Evolutionary conservation across 1,140 invertebrate genomes (phyloP), one percentile per base, ranked within the genome.

Genomic region (Drosophila navojoa): DNA sequence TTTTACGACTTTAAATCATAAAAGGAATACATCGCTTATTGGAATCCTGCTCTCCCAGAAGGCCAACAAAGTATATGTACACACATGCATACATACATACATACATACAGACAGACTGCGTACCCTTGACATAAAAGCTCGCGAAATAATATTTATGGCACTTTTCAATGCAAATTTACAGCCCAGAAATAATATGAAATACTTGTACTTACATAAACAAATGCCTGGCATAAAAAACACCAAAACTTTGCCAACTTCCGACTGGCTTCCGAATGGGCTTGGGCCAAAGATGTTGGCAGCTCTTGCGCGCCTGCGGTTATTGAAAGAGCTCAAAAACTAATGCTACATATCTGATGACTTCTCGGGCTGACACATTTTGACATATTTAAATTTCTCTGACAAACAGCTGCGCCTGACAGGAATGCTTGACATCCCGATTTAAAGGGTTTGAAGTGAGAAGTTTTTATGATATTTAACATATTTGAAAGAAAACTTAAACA

Each of bases 1-100:
- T 66, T 87, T 87, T 87, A 82, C 71, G 84, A 77, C 76, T 87
- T 87, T 87, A 89, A 87, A 87, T 89, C 84, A 87, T 89, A 89
- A 87, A 81, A 54, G 29, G 11, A 69, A 78, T 58, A 72, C 82
- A 70, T 86, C 71, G 71, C 64, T 70, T 76, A 76, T 80, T 64
- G 77, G 58, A 70, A 75, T 71, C 50, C 50, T 49, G 57, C 54
- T 32, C 50, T 32, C 38, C 19, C 58, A 49, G 29, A 44, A 47
- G 35, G 40, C 15, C 15, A 15, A 53, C 29, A 10, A 35, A 61
- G 19, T 40, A 27, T 32, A 6, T 5, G 42, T 11, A 55, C 53
- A 55, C n/a, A 53, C 52, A 47, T 11, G 40, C 53, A 55, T n/a
- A 53, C 52, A 47, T 25, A 35, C 53, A 22, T 22, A 22, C 42